Percentiles rank a stretch among this genome's conserved stretches.
phyloP scores from a whole-genome alignment of 1,140 invertebrate species.

The Pseudachorutes palmiensis region DNA sequence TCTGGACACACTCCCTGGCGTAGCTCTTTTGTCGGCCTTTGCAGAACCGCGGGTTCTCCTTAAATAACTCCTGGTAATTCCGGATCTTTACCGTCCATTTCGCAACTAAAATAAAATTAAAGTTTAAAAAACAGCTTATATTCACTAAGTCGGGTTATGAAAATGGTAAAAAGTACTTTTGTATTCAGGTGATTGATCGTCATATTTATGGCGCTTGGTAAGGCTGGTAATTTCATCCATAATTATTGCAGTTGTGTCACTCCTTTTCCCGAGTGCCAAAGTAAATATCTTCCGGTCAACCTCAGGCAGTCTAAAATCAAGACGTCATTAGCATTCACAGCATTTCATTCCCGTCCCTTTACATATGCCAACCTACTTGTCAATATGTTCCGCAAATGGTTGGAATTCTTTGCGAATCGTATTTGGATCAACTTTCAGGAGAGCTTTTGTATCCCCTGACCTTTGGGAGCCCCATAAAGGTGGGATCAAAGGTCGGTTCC shows the following conservation, averaged over 20 bases:
- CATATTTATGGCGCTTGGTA: conserved; percentile 29
- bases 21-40: conserved; percentile 51
- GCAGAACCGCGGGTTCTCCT: conserved; percentile 34
- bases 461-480: conserved; percentile 15
- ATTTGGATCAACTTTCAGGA: conserved; percentile 23
- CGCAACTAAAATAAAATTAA: conserved; percentile 47
- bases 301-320: conserved; percentile 26
- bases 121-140: background rate
- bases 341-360: background rate
- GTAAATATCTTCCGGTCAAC: conserved; percentile 30
- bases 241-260: conserved; percentile 24
- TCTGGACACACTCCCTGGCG: conserved; percentile 64
- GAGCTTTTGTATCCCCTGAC: conserved; percentile 19
- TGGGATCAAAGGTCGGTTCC: conserved; percentile 17
- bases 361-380: background rate
- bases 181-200: conserved; percentile 20
- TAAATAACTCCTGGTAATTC: conserved; percentile 48
- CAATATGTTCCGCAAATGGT: conserved; percentile 21
- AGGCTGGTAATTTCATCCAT: conserved; percentile 17
- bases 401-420: conserved; percentile 20
- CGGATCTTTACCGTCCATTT: conserved; percentile 50
- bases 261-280: conserved; percentile 17
- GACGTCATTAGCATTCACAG: background rate
- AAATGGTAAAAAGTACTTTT: conserved; percentile 16
- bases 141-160: background rate